phyloP scores from a whole-genome alignment of 2,113 vertebrate genomes.

The Electrona antarctica region DNA sequence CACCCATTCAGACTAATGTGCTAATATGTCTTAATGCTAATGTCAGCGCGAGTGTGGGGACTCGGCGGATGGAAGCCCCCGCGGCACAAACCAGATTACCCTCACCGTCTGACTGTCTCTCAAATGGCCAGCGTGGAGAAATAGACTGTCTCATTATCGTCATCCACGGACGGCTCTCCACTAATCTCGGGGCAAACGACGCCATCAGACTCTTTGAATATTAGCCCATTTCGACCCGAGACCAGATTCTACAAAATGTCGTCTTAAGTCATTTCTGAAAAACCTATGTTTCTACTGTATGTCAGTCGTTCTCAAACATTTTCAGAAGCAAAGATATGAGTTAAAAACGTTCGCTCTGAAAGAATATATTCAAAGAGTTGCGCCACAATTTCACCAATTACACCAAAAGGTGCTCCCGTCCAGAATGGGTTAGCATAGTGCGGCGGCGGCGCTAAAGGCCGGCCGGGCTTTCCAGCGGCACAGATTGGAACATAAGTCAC shows the following conservation, averaged over 20 bases:
- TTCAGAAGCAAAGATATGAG: no score
- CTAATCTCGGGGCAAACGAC: constrained; percentile 62
- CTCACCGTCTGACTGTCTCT: constrained; percentile 61
- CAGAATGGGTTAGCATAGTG: no score
- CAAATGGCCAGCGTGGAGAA: constrained; percentile 61
- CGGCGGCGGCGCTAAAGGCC: constrained; percentile 27
- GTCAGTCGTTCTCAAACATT: no score
- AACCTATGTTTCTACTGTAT: no score
- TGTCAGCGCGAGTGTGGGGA: constrained; percentile 57
- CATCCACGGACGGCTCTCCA: constrained; percentile 60
- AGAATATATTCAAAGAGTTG: no score
- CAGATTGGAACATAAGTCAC: constrained; percentile 40
- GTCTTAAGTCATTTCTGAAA: no score
- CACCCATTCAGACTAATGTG: constrained; percentile 73
- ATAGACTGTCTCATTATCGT: constrained; percentile 71
- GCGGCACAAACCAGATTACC: constrained; percentile 71
- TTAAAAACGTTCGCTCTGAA: no score
- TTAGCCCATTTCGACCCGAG: no score
- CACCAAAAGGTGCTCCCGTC: no score
- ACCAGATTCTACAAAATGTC: no score
- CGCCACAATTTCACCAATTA: no score
- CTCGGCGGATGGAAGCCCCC: constrained; percentile 63
- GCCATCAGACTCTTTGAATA: constrained; percentile 61
- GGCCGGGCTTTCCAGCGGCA: background rate
- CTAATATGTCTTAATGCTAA: constrained; percentile 73